These are phyloP conservation scores for Thomomys bottae DNA, from an alignment of 2,113 vertebrate species.

Conservation along the genomic window DNA sequence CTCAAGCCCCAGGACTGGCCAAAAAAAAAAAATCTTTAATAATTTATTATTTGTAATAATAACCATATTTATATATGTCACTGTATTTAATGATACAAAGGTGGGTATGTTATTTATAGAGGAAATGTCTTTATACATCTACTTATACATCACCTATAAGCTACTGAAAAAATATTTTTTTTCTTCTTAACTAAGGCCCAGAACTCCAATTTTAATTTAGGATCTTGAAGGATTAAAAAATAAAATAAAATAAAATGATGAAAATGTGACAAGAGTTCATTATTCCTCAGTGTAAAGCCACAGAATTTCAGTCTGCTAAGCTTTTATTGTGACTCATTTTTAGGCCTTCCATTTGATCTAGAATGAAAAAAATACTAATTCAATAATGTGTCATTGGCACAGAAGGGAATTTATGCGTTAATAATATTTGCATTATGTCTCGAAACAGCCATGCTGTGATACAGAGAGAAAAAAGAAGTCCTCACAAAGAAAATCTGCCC, in stretches of 20 bases:
- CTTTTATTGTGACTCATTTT: background rate
- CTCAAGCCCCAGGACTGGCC: too few species aligned
- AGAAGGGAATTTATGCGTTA: slow-evolving; percentile 38
- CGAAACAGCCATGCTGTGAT: slow-evolving; percentile 58
- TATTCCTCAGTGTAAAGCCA: slow-evolving; percentile 13
- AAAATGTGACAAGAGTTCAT: slow-evolving; percentile 36
- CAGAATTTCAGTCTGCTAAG: slow-evolving; percentile 7
- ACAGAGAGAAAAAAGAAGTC: background rate
- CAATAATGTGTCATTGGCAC: background rate
- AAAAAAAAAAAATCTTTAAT: background rate
- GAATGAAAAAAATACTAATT: background rate
- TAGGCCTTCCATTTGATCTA: slow-evolving; percentile 11
- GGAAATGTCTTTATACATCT: too few species aligned
- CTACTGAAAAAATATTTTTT: background rate
- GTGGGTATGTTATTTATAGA: background rate
- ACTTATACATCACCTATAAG: background rate
- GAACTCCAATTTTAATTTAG: slow-evolving; percentile 25
- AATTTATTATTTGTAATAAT: background rate
- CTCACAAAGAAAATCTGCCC: slow-evolving; percentile 28
- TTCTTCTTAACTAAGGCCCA: background rate
- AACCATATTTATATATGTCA: background rate
- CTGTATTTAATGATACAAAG: background rate
- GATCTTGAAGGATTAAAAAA: slow-evolving; percentile 17
- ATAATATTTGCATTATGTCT: background rate
- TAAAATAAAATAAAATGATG: slow-evolving; percentile 30